Conservation (phyloP, 2,888 invertebrate genomes). For the Amphipyra berbera region DNA sequence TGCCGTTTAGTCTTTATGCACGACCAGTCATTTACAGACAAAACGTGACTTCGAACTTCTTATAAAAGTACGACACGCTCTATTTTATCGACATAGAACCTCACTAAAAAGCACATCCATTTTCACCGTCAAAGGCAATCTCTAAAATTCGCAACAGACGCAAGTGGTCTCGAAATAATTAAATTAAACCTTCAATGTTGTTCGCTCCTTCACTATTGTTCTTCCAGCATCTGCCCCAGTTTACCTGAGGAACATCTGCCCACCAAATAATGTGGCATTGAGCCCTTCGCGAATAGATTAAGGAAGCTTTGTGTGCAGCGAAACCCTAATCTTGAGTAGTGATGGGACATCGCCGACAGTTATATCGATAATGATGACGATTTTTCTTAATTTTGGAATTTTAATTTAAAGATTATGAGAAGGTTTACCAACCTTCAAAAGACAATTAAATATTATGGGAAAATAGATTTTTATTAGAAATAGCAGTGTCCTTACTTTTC, state of each 20-base stretch:
- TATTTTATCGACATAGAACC: constrained; percentile 6
- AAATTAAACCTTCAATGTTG: constrained; percentile 79
- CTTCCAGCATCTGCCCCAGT: constrained; percentile 83
- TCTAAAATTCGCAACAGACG: constrained; percentile 32
- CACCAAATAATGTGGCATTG: constrained; percentile 62
- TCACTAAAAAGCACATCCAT: constrained; percentile 9
- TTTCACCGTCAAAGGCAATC: neutral
- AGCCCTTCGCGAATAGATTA: constrained; percentile 83
- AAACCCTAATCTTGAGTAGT: constrained; percentile 78
- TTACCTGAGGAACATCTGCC: constrained; percentile 86
- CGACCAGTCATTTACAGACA: constrained; percentile 2
- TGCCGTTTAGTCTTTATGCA: constrained; percentile 1
- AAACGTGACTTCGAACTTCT: constrained; percentile 10
- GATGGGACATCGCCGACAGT: constrained; percentile 50
- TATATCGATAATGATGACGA: constrained; percentile 25
- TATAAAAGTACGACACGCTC: constrained; percentile 3
- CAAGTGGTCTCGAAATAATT: constrained; percentile 71
- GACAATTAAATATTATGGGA: no score
- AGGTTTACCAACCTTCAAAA: no score
- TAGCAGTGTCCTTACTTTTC: no score
- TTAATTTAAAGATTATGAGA: no score
- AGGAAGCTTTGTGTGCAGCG: constrained; percentile 75
- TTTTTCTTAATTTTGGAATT: no score
- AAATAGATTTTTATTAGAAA: no score
- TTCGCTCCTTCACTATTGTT: constrained; percentile 68